Conservation (phyloP, 1,140 invertebrate species). For the Eumaeus atala region DNA sequence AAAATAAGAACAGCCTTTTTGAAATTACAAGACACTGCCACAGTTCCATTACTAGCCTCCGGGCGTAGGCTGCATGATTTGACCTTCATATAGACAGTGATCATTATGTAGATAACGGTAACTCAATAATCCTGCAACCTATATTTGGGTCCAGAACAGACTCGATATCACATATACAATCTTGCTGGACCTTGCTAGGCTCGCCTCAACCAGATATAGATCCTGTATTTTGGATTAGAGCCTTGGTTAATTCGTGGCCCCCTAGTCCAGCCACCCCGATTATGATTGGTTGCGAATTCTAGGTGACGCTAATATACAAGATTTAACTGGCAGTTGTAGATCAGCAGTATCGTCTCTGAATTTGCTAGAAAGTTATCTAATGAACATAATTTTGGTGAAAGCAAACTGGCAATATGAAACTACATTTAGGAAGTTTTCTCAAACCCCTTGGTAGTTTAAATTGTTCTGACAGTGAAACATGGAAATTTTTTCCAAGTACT, state of each 20-base stretch:
- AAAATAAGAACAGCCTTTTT: too few species aligned
- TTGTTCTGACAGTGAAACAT: too few species aligned
- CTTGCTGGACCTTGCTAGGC: constrained; percentile 35
- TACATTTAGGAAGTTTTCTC: constrained; percentile 29
- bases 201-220: constrained; percentile 24
- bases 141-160: constrained; percentile 50
- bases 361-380: constrained; percentile 30
- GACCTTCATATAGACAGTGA: too few species aligned
- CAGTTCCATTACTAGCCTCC: too few species aligned
- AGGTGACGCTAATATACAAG: constrained; percentile 31
- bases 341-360: constrained; percentile 39
- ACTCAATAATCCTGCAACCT: constrained; percentile 35
- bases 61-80: too few species aligned
- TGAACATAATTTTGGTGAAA: constrained; percentile 32
- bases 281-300: constrained; percentile 37
- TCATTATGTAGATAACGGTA: constrained; percentile 23
- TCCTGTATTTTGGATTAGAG: constrained; percentile 26
- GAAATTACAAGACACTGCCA: too few species aligned
- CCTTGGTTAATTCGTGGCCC: constrained; percentile 16
- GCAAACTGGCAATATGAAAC: constrained; percentile 29
- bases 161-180: constrained; percentile 31
- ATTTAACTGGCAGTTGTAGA: constrained; percentile 32
- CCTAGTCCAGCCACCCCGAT: constrained; percentile 32
- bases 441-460: constrained; percentile 2
- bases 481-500: constrained; percentile 23